Base-by-base conservation (phyloP, 2,888 invertebrate genomes). In the Vanessa cardui region DNA sequence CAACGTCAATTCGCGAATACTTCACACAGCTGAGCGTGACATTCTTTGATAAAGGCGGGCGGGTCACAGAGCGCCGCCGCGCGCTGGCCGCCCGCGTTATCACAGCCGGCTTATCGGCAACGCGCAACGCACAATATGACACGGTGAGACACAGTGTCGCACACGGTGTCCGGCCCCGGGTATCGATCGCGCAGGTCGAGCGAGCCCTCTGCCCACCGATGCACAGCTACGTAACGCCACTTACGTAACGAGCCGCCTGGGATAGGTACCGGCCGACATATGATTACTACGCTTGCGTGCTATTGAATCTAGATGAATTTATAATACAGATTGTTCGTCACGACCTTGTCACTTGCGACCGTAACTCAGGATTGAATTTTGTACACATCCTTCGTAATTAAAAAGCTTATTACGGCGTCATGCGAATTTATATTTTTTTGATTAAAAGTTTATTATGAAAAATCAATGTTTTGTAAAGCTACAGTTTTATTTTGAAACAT, bases 171-270 rank as follows among this genome's bases (percentile, higher is more conserved):
- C 21, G 45, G 20, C 59, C 26, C 21, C 26, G 59, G 45, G 45
- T 44, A 20, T 59, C 21, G 45, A 21, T 45, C 58, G n/a, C 39
- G 16, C 92, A 99, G 99, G 98, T 21, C 20, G 50, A 15, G 12
- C 50, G 50, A 39, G 50, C 50, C 21, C 20, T 18, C 26, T 18
- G 18, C 21, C 54, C 16, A 54, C 21, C 54, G n/a, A 49, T 21
- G 54, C 54, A 15, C 54, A 21, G 12, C 18, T 16, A 33, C 56
- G 56, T 33, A 31, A 18, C 39, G 18, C n/a, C 18, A 20, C 33
- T 56, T 56, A 56, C 56, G 56, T 56, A 56, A 56, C 56, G 50
- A 50, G 47, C 16, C 54, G 26, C 31, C 39, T 39, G 12, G 39
- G 39, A 39, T 39, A 39, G 39, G 31, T 15, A 33, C 20, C 62